phyloP scores from a whole-genome alignment of 1,140 invertebrate genomes.

The Episyrphus balteatus region DNA sequence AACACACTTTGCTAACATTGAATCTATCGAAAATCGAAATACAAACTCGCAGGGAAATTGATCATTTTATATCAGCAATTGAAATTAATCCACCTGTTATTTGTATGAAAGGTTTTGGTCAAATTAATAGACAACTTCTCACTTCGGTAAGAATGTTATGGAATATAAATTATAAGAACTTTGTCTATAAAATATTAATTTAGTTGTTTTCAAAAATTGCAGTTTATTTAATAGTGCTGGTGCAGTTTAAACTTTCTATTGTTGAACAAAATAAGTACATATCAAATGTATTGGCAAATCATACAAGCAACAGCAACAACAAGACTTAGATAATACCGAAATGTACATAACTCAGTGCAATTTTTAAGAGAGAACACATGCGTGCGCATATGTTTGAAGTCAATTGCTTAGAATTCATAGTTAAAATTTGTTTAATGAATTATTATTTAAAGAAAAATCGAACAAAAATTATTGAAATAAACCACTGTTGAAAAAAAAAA shows the following conservation, averaged over 20 bases:
- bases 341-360: too few relatives aligned
- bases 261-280: not conserved
- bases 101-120: slow-evolving; percentile 45
- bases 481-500: too few relatives aligned
- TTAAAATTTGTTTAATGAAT: too few relatives aligned
- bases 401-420: too few relatives aligned
- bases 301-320: too few relatives aligned
- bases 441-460: too few relatives aligned
- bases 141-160: slow-evolving; percentile 39
- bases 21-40: slow-evolving; percentile 41
- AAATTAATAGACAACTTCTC: slow-evolving; percentile 46
- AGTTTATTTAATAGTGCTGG: slow-evolving; percentile 46
- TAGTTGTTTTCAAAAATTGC: slow-evolving; percentile 47
- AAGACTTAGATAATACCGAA: too few relatives aligned
- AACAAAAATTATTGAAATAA: too few relatives aligned
- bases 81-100: slow-evolving; percentile 51
- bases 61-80: slow-evolving; percentile 48
- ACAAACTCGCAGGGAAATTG: slow-evolving; percentile 45
- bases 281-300: too few relatives aligned
- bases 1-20: slow-evolving; percentile 43
- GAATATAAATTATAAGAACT: not conserved
- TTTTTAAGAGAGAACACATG: too few relatives aligned
- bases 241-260: slow-evolving; percentile 49
- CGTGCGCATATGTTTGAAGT: too few relatives aligned
- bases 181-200: slow-evolving; percentile 8